These are phyloP conservation scores for Origma solitaria DNA, from an alignment of 2,113 vertebrate species.

Conservation along the genomic window DNA sequence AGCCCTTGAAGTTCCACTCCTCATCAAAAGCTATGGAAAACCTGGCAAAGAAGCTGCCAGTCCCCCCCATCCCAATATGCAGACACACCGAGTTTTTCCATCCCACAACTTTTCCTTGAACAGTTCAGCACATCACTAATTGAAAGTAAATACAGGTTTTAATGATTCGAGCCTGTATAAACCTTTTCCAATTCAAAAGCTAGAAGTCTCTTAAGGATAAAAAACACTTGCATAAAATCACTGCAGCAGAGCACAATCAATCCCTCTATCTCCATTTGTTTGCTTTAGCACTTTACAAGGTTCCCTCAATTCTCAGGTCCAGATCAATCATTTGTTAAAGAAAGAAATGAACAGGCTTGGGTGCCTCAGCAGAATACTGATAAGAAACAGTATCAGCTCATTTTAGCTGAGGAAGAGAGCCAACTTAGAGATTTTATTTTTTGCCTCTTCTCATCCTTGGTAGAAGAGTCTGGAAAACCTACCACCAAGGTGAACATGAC, in stretches of 20 bases:
- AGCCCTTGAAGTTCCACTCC: neutral
- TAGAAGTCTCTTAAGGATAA: constrained; percentile 27
- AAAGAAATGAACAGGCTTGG: constrained; percentile 29
- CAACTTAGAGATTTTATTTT: neutral
- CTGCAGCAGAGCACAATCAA: constrained; percentile 50
- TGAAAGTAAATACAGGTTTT: constrained; percentile 56
- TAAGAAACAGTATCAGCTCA: constrained; percentile 20
- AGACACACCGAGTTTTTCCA: neutral
- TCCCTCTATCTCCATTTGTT: constrained; percentile 56
- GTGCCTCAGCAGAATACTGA: constrained; percentile 53
- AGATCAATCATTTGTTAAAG: constrained; percentile 67
- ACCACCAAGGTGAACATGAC: neutral
- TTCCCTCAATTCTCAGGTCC: constrained; percentile 42
- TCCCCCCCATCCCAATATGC: neutral
- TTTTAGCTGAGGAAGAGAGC: constrained; percentile 17
- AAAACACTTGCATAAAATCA: constrained; percentile 62
- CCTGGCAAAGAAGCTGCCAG: neutral
- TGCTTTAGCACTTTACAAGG: constrained; percentile 56
- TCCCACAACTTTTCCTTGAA: neutral
- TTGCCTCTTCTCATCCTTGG: neutral
- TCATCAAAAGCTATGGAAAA: neutral
- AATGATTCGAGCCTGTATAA: constrained; percentile 40
- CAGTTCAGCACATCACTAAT: constrained; percentile 12
- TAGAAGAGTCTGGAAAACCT: neutral
- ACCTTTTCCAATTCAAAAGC: constrained; percentile 23